These are phyloP conservation scores for Microtus richardsoni DNA, from an alignment of 2,113 vertebrate genomes.

Conservation along the genomic window DNA sequence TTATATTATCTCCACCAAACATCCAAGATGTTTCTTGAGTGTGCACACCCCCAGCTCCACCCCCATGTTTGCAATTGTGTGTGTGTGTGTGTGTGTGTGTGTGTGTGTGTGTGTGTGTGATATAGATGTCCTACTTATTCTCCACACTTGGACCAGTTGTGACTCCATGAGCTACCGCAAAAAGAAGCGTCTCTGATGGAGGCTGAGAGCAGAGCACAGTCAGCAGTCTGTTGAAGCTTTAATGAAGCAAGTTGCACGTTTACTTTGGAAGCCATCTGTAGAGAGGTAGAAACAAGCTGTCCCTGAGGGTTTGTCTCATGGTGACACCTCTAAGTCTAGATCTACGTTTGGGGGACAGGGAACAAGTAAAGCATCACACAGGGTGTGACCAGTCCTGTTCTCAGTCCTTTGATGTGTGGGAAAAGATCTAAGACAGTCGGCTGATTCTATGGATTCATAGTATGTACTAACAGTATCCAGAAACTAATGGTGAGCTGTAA, in stretches of 20 bases:
- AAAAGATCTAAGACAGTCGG: background rate
- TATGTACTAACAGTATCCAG: background rate
- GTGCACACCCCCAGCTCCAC: background rate
- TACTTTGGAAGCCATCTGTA: background rate
- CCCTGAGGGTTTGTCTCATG: background rate
- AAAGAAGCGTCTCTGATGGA: background rate
- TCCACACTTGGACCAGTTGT: background rate
- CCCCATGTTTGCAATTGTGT: background rate
- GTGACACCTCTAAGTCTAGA: background rate
- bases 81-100: too few species aligned
- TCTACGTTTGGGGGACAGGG: background rate
- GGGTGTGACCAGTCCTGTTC: background rate
- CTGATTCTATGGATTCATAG: background rate
- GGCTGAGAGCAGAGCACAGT: background rate
- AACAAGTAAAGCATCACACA: background rate
- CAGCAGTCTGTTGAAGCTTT: background rate
- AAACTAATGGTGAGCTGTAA: accelerated
- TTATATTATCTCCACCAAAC: too few species aligned
- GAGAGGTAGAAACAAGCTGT: background rate
- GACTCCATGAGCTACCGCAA: background rate
- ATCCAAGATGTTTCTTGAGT: background rate
- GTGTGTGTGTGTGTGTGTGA: too few species aligned
- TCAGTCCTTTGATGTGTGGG: background rate
- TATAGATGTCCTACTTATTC: background rate
- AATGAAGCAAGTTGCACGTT: background rate